These are phyloP conservation scores for Diabrotica undecimpunctata DNA, from an alignment of 1,140 invertebrate genomes.

Conservation along the genomic window DNA sequence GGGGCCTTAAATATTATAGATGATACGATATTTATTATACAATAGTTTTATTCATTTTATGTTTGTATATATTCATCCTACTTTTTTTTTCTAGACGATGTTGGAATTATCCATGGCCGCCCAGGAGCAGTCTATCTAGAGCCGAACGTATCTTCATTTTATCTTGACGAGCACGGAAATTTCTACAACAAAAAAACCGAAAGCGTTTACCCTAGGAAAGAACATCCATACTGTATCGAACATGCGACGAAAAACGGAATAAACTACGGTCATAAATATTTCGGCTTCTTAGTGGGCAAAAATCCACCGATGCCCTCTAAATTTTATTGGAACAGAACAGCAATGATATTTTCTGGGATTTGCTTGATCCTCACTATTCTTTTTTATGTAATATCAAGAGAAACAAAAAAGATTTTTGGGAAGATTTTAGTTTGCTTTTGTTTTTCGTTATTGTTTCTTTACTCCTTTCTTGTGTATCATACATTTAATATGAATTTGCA, in stretches of 20 bases:
- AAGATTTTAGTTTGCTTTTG: constrained; percentile 38
- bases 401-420: constrained; percentile 35
- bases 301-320: constrained; percentile 20
- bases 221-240: constrained; percentile 31
- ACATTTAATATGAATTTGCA: constrained; percentile 18
- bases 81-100: constrained; percentile 20
- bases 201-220: constrained; percentile 18
- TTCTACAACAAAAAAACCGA: constrained; percentile 19
- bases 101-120: constrained; percentile 25
- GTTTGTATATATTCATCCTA: not conserved
- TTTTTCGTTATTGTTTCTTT: constrained; percentile 22
- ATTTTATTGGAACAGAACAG: constrained; percentile 28
- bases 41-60: too few relatives aligned
- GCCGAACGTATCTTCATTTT: constrained; percentile 10
- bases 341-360: constrained; percentile 31
- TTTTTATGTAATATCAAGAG: constrained; percentile 31
- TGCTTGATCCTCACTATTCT: constrained; percentile 34
- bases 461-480: constrained; percentile 25
- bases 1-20: too few relatives aligned
- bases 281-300: not conserved
- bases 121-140: constrained; percentile 20
- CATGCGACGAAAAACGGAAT: constrained; percentile 24
- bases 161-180: constrained; percentile 25
- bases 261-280: constrained; percentile 21
- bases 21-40: too few relatives aligned